Percentiles rank a stretch among this genome's conserved stretches.
phyloP scores from a whole-genome alignment of 2,113 vertebrate genomes.

The Prochilodus magdalenae region DNA sequence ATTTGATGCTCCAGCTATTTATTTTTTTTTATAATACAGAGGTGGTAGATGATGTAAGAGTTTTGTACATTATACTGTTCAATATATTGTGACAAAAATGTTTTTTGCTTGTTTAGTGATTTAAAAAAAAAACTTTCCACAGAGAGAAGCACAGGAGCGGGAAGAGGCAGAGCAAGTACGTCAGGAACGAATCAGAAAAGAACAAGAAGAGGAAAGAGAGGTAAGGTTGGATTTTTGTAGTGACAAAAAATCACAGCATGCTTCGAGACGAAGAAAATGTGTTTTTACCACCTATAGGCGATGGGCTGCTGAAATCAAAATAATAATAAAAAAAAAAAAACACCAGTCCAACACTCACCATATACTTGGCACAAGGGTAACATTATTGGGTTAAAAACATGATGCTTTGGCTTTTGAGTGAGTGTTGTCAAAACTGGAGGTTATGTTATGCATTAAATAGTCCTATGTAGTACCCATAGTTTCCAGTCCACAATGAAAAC shows the following conservation, averaged over 20 bases:
- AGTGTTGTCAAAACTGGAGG: background rate
- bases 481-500: background rate
- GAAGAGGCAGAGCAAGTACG: conserved; percentile 97
- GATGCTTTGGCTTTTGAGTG: too few relatives aligned
- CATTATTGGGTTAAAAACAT: too few relatives aligned
- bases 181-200: conserved; percentile 92
- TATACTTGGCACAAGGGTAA: too few relatives aligned
- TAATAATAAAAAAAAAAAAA: too few relatives aligned
- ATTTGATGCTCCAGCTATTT: background rate
- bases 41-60: too few relatives aligned
- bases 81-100: too few relatives aligned
- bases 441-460: background rate
- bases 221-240: conserved; percentile 69
- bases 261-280: background rate
- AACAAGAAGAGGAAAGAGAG: conserved; percentile 97
- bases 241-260: background rate
- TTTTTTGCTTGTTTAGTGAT: too few relatives aligned
- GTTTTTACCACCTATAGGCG: too few relatives aligned
- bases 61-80: too few relatives aligned
- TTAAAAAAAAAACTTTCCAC: conserved; percentile 36
- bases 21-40: too few relatives aligned
- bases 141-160: conserved; percentile 97
- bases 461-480: background rate
- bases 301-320: too few relatives aligned
- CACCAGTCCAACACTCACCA: too few relatives aligned